Conservation (phyloP, 2,797 vertebrate genomes). For the Anisognathus igniventris region DNA sequence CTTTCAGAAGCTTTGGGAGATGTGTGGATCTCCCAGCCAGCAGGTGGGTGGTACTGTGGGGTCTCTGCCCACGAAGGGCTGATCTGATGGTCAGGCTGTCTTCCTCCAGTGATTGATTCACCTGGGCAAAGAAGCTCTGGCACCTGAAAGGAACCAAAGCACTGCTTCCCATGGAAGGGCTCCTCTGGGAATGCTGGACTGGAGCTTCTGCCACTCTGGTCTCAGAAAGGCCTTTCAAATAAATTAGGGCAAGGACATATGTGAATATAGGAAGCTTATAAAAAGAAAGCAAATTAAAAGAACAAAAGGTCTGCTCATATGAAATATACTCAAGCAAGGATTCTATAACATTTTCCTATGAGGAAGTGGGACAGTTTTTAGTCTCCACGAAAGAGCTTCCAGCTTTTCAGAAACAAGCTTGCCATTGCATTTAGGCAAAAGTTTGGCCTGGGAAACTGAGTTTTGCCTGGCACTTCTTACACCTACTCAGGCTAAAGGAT, state of each 20-base stretch:
- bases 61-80: background rate
- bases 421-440: background rate
- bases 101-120: constrained; percentile 41
- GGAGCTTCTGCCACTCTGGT: background rate
- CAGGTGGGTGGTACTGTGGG: background rate
- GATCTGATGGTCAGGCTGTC: constrained; percentile 51
- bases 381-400: background rate
- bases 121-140: constrained; percentile 25
- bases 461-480: background rate
- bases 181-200: background rate
- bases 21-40: background rate
- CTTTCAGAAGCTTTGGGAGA: background rate
- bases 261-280: background rate
- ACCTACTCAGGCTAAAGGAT: background rate
- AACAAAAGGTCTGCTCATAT: background rate
- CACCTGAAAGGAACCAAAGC: background rate
- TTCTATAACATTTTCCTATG: background rate
- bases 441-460: background rate
- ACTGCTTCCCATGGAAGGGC: background rate
- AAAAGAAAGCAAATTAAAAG: background rate
- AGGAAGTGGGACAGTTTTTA: background rate
- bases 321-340: background rate
- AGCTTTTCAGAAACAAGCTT: background rate
- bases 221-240: constrained; percentile 6
- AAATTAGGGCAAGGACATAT: background rate